These are phyloP conservation scores for Istiophorus platypterus DNA, from an alignment of 2,113 vertebrate genomes.

Conservation along the genomic window DNA sequence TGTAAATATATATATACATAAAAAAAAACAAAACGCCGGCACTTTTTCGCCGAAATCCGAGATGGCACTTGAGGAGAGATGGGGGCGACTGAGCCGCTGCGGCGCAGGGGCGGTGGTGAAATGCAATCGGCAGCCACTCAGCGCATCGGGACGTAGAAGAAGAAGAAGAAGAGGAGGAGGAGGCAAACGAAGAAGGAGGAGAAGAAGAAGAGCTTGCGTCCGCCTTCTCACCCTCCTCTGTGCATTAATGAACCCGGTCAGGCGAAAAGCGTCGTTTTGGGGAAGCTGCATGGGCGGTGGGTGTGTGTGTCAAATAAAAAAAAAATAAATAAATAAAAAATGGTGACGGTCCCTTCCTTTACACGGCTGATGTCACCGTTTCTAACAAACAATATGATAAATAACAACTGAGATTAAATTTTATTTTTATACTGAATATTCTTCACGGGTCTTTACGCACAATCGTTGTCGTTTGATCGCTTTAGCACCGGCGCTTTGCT, in stretches of 20 bases:
- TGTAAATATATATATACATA: too few relatives aligned
- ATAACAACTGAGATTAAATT: neutral
- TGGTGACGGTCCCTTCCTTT: conserved; percentile 23
- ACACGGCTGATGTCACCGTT: conserved; percentile 53
- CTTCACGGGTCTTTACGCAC: neutral
- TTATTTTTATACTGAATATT: too few relatives aligned
- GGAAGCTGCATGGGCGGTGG: conserved; percentile 68
- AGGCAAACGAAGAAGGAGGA: too few relatives aligned
- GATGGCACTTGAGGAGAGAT: neutral
- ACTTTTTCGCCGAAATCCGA: conserved; percentile 40
- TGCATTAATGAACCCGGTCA: conserved; percentile 68
- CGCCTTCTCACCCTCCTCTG: conserved; percentile 60
- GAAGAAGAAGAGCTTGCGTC: conserved; percentile 35
- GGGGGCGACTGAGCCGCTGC: conserved; percentile 44
- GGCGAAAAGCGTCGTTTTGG: conserved; percentile 55
- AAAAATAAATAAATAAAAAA: too few relatives aligned
- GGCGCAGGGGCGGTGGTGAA: conserved; percentile 55
- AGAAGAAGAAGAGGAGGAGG: too few relatives aligned
- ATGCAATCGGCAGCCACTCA: conserved; percentile 63
- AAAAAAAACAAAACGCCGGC: conserved; percentile 35
- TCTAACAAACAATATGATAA: neutral
- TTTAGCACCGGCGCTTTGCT: too few relatives aligned
- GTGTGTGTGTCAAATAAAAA: too few relatives aligned
- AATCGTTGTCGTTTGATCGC: too few relatives aligned
- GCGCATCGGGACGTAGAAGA: conserved; percentile 41